Evolutionary conservation across 2,888 invertebrate species (phyloP), one percentile per base, ranked within the genome.

Genomic region (Hydriomena furcata): DNA sequence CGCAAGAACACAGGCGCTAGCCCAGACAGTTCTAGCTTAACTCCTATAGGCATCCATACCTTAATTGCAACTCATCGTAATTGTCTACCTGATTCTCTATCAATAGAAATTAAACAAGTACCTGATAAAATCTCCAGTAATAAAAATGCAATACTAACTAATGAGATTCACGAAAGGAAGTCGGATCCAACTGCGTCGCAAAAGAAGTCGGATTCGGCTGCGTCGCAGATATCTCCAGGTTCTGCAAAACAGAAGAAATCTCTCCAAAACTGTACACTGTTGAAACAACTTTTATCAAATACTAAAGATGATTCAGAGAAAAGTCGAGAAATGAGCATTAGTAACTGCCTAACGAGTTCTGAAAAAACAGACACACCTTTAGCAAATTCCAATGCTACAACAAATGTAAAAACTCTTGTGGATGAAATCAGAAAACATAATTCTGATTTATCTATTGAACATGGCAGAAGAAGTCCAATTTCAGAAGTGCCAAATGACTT

Each of bases 221-320:
- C 27, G 2, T 48, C 47, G 20, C 47, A 28, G 6, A 11, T 52
- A 38, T 55, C 44, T 59, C 64, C 41, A 61, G 57, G 58, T 48
- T 53, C 36, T 59, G 56, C 49, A 57, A 66, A 63, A 35, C 69
- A 55, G 48, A 65, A 47, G 55, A 55, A 50, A 74, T 62, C 78
- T 47, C 68, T 79, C 52, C 82, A 85, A 66, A 88, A 86, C 58
- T 89, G 86, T 70, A 87, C 85, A 44, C 70, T 90, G 47, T 65
- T 90, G 40, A 90, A 90, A 64, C 84, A 85, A 61, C 74, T 90
- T 38, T 68, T 90, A 58, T 86, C 88, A 75, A 80, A 75, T 55
- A 80, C 77, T 52, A 81, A 77, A 67, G 80, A 82, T 56, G 73
- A 68, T 52, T 54, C 73, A 44, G 71, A 71, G 55, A 79, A 73